Evolutionary conservation across 2,797 vertebrate genomes (phyloP), one percentile per base, ranked within the genome.

Genomic region (Myotis vivesi): DNA sequence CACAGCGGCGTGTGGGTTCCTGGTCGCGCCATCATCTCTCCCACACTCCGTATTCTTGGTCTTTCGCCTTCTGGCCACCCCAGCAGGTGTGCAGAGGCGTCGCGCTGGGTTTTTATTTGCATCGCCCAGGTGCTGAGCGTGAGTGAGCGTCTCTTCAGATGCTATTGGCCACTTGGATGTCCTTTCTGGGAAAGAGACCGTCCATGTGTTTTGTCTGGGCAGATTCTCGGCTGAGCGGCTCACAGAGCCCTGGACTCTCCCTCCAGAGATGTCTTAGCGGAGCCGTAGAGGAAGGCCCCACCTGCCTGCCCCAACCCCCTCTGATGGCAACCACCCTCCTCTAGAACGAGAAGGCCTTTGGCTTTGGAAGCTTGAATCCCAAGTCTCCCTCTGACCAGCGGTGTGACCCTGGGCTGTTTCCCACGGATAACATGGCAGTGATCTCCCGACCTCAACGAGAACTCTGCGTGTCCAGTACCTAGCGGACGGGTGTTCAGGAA

Each of bases 21-120:
- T 5, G 5, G 38, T 20, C 22, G 12, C 8, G 10, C 64, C 3
- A 0, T 3, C 0, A 1, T 17, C 30, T 71, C 89, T 51, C 46
- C 22, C 30, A 10, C 1, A 16, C 20, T 38, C 28, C 28, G n/a
- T 17, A 23, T 8, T 20, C 7, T 36, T 10, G 5, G 6, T 49
- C 49, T 59, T 38, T 71, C 33, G 20, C 73, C 33, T 13, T 10
- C 41, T 17, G 49, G 81, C 30, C 36, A 36, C 46, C 51, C 25
- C 5, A 13, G 23, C 17, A 20, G 71, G 28, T 44, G 6, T 10
- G 49, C 4, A 2, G 49, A 9, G 30, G 16, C 33, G 5, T 46
- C 8, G 1, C 46, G 15, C 1, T 13, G 53, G 49, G 30, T 19
- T 69, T 69, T 22, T 1, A 36, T 55, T 19, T 49, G 38, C 53